phyloP scores from a whole-genome alignment of 2,113 vertebrate species.

The Siniperca knerii region DNA sequence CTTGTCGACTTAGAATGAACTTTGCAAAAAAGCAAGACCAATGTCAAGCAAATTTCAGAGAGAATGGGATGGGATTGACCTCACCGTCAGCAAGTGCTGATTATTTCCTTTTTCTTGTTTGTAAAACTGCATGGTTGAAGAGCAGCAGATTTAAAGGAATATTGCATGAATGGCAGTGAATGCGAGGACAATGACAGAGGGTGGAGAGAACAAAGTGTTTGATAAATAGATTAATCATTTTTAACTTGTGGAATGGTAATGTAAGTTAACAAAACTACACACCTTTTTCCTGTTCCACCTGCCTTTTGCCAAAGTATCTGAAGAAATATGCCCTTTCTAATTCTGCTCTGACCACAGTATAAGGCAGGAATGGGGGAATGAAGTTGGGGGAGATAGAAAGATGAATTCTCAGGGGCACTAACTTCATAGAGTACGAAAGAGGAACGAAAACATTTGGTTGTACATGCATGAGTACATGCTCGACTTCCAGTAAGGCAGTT shows the following conservation, averaged over 20 bases:
- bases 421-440: background rate
- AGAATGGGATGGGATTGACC: background rate
- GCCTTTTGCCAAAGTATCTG: background rate
- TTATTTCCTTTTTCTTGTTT: background rate
- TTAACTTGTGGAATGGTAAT: background rate
- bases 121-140: background rate
- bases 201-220: background rate
- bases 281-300: background rate
- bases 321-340: background rate
- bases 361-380: too few species aligned
- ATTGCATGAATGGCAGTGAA: background rate
- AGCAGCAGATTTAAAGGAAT: background rate
- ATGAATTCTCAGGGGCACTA: background rate
- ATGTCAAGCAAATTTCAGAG: background rate
- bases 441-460: too few species aligned
- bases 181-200: background rate
- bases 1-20: background rate
- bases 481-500: background rate
- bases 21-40: background rate
- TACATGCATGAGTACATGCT: background rate
- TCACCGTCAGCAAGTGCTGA: background rate
- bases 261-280: background rate
- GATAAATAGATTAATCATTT: background rate
- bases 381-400: too few species aligned
- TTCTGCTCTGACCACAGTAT: background rate